Percentiles rank a stretch among this genome's conserved stretches.
phyloP scores from a whole-genome alignment of 2,888 invertebrate genomes.

The Chymomyza procnemis region DNA sequence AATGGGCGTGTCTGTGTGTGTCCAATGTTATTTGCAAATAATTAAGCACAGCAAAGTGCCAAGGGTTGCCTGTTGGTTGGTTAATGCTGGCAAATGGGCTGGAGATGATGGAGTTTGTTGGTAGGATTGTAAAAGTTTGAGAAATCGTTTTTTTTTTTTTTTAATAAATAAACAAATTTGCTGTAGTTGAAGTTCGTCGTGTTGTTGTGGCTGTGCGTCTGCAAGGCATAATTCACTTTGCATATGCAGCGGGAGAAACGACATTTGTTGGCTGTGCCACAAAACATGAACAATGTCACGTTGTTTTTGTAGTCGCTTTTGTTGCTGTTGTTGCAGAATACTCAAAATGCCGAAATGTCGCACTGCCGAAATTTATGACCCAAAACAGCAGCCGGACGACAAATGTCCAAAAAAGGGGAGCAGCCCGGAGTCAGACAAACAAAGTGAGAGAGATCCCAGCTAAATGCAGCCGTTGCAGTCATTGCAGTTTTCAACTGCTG shows the following conservation, averaged over 20 bases:
- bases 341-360: slow-evolving; percentile 72
- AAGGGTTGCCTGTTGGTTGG: not conserved
- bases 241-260: slow-evolving; percentile 25
- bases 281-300: slow-evolving; percentile 5
- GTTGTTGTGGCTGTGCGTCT: slow-evolving; percentile 33
- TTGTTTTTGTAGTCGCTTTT: not conserved
- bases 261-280: not conserved
- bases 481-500: slow-evolving; percentile 10
- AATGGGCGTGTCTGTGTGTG: slow-evolving; percentile 27
- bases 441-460: slow-evolving; percentile 15
- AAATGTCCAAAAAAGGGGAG: slow-evolving; percentile 52
- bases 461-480: slow-evolving; percentile 24
- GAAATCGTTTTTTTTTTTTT: not conserved
- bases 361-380: slow-evolving; percentile 67
- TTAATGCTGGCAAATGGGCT: slow-evolving; percentile 1
- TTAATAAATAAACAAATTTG: slow-evolving; percentile 35
- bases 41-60: slow-evolving; percentile 40
- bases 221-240: slow-evolving; percentile 45
- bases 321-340: slow-evolving; percentile 18
- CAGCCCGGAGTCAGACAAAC: slow-evolving; percentile 42
- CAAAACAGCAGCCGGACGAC: slow-evolving; percentile 47
- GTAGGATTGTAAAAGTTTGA: not conserved
- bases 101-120: not conserved
- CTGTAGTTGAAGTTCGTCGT: slow-evolving; percentile 21
- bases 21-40: slow-evolving; percentile 45